These are phyloP conservation scores for Gnatocerus cornutus DNA, from an alignment of 2,888 invertebrate genomes.

Conservation along the genomic window DNA sequence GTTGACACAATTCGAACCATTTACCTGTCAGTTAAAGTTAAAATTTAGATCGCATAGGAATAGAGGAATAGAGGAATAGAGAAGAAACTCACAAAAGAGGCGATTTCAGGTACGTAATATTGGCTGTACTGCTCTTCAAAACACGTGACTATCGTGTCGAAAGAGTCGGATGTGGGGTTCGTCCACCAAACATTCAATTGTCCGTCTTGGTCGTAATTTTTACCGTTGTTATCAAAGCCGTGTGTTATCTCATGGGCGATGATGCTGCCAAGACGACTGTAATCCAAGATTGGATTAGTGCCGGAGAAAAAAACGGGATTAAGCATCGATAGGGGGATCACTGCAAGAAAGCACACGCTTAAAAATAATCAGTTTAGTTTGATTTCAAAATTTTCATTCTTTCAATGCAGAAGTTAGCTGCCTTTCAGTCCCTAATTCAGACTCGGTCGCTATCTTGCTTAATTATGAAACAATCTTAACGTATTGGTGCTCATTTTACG, in stretches of 20 bases:
- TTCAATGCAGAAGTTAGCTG: too few species aligned
- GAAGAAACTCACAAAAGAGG: slow-evolving; percentile 63
- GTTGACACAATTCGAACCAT: slow-evolving; percentile 72
- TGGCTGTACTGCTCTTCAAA: slow-evolving; percentile 70
- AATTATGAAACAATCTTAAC: background rate
- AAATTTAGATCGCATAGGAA: slow-evolving; percentile 67
- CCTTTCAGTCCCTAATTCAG: too few species aligned
- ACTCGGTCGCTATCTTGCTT: too few species aligned
- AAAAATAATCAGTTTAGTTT: too few species aligned
- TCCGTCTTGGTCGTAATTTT: slow-evolving; percentile 75
- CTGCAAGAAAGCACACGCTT: slow-evolving; percentile 60
- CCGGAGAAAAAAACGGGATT: slow-evolving; percentile 66
- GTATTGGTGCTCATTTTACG: too few species aligned
- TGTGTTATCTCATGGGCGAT: slow-evolving; percentile 76
- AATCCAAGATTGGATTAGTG: slow-evolving; percentile 71
- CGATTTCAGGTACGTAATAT: slow-evolving; percentile 68
- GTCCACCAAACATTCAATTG: slow-evolving; percentile 68
- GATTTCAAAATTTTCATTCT: too few species aligned
- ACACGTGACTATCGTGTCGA: slow-evolving; percentile 66
- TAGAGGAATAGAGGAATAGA: too few species aligned
- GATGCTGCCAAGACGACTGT: slow-evolving; percentile 74
- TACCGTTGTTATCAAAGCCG: slow-evolving; percentile 69
- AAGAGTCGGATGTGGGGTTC: slow-evolving; percentile 63
- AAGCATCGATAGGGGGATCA: slow-evolving; percentile 66
- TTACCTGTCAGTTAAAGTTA: slow-evolving; percentile 63